Evolutionary conservation across 2,797 vertebrate genomes (phyloP).

Genomic region (Mastacembelus armatus): DNA sequence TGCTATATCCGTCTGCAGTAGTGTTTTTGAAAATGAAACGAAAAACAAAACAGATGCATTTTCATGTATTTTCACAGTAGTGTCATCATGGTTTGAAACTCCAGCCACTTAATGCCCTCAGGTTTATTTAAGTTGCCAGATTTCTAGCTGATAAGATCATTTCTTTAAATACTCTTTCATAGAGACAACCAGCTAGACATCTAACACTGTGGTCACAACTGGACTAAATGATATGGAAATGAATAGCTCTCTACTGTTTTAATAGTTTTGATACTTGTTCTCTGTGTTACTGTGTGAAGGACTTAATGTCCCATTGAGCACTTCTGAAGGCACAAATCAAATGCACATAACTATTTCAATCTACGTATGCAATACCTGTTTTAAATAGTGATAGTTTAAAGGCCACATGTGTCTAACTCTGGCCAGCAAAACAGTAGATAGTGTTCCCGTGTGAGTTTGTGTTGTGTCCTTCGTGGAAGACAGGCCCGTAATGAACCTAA

Average conservation of each 20-base stretch:
- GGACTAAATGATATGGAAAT: background rate
- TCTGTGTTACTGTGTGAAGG: background rate
- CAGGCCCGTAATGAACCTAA: conserved; percentile 80
- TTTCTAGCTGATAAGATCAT: background rate
- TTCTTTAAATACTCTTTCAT: background rate
- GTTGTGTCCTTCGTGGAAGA: conserved; percentile 71
- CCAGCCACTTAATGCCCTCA: background rate
- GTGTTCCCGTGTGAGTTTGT: conserved; percentile 58
- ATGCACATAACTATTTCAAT: background rate
- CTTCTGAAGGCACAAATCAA: conserved; percentile 2
- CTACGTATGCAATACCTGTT: too few relatives aligned
- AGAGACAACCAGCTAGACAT: background rate
- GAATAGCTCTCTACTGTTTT: background rate
- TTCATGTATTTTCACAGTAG: too few relatives aligned
- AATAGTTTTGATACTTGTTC: background rate
- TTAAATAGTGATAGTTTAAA: conserved; percentile 26
- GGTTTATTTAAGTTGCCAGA: background rate
- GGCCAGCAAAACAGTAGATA: conserved; percentile 32
- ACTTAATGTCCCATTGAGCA: background rate
- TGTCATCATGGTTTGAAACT: background rate
- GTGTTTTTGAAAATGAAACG: too few relatives aligned
- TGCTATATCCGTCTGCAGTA: too few relatives aligned
- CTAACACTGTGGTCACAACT: background rate
- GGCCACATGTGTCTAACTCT: background rate
- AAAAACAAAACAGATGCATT: too few relatives aligned